phyloP scores from a whole-genome alignment of 2,797 vertebrate genomes.

The Enteromius unitaeniatus region DNA sequence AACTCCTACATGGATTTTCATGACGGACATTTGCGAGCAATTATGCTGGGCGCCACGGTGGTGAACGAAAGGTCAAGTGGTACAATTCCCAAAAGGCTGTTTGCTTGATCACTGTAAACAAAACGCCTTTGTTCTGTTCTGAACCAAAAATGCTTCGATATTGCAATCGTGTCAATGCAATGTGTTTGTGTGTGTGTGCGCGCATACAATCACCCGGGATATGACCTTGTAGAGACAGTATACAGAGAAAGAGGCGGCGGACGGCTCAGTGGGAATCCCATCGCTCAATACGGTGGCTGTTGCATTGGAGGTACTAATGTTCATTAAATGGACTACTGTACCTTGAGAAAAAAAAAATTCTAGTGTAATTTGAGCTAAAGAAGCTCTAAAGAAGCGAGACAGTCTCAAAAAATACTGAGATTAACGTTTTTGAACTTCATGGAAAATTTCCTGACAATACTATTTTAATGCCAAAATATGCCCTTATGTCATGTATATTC shows the following conservation, averaged over 20 bases:
- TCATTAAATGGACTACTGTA: background rate
- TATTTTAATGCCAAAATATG: no score
- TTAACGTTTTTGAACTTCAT: background rate
- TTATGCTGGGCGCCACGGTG: constrained; percentile 35
- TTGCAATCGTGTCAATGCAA: background rate
- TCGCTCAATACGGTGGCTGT: background rate
- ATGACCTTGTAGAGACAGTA: constrained; percentile 7
- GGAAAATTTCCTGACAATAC: background rate
- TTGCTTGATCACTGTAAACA: constrained; percentile 25
- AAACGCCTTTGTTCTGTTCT: constrained; percentile 55
- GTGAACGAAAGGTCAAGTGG: constrained; percentile 66
- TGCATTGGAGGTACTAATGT: background rate
- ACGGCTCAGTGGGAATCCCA: background rate
- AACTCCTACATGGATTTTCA: constrained; percentile 48
- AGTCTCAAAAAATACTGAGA: background rate
- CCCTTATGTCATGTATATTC: background rate
- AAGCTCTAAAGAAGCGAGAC: background rate
- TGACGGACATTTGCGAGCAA: constrained; percentile 58
- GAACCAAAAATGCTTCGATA: constrained; percentile 1
- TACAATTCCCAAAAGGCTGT: constrained; percentile 54
- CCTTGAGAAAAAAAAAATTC: background rate
- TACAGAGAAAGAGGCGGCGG: background rate
- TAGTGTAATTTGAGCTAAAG: background rate
- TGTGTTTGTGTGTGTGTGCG: background rate
- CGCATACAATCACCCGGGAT: background rate